Percentiles rank a stretch among this genome's conserved stretches.
Conservation (phyloP, 2,888 invertebrate species). For the Pachliopta kotzebuea region DNA sequence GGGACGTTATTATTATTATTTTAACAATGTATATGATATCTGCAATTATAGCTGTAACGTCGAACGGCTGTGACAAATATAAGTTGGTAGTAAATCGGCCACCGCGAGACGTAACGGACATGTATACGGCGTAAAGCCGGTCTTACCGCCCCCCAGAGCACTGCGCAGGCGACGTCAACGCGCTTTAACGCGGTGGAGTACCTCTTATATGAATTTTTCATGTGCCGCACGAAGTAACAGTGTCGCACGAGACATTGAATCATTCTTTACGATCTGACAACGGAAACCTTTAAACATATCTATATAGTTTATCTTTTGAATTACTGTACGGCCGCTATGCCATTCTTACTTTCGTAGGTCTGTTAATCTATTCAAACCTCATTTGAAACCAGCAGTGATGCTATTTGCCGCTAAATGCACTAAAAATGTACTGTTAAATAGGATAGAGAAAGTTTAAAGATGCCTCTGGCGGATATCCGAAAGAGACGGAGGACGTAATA, state of each 20-base stretch:
- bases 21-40: too few species aligned
- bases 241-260: slow-evolving; percentile 68
- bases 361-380: slow-evolving; percentile 3
- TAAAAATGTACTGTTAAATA: slow-evolving; percentile 29
- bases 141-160: slow-evolving; percentile 52
- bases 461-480: slow-evolving; percentile 41
- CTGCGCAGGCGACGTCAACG: slow-evolving; percentile 53
- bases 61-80: too few species aligned
- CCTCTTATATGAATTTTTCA: slow-evolving; percentile 75
- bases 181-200: slow-evolving; percentile 69
- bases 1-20: too few species aligned
- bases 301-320: slow-evolving; percentile 53
- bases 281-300: slow-evolving; percentile 64
- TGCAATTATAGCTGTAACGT: too few species aligned
- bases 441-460: slow-evolving; percentile 33
- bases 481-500: slow-evolving; percentile 57
- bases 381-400: slow-evolving; percentile 3
- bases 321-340: slow-evolving; percentile 29
- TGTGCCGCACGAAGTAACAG: slow-evolving; percentile 72
- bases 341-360: neutral
- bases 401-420: slow-evolving; percentile 23
- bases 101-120: slow-evolving; percentile 9
- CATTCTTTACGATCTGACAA: slow-evolving; percentile 78
- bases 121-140: slow-evolving; percentile 42
- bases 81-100: slow-evolving; percentile 1